Percentiles rank a stretch among this genome's conserved stretches.
Evolutionary conservation across 1,140 invertebrate species (phyloP).

Genomic region (Penaeus japonicus): DNA sequence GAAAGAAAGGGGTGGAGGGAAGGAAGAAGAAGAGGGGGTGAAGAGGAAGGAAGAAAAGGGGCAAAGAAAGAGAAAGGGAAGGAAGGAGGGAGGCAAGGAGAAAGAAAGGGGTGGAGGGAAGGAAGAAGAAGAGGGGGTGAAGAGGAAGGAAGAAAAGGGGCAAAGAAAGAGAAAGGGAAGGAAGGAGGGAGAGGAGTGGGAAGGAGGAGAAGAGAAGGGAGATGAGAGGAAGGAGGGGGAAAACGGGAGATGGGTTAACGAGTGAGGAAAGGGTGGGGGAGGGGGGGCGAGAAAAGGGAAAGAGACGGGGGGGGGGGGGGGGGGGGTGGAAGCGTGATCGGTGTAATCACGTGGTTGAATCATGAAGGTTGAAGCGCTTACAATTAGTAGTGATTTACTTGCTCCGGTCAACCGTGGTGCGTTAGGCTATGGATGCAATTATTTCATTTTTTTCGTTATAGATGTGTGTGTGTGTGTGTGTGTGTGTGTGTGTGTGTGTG

Average conservation of each 20-base stretch:
- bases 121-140: neutral
- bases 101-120: neutral
- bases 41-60: neutral
- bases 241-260: neutral
- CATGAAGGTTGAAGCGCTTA: no score
- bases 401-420: no score
- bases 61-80: neutral
- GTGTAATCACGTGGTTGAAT: no score
- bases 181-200: no score
- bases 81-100: neutral
- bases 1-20: neutral
- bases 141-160: neutral
- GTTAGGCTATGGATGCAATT: no score
- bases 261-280: neutral
- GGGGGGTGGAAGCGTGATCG: no score
- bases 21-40: neutral
- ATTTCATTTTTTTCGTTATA: no score
- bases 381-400: no score
- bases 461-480: no score
- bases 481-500: no score
- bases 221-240: neutral
- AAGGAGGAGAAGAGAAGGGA: no score
- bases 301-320: neutral
- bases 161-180: no score
- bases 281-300: neutral